Conservation (phyloP, 2,888 invertebrate species). For the Drosophila birchii region DNA sequence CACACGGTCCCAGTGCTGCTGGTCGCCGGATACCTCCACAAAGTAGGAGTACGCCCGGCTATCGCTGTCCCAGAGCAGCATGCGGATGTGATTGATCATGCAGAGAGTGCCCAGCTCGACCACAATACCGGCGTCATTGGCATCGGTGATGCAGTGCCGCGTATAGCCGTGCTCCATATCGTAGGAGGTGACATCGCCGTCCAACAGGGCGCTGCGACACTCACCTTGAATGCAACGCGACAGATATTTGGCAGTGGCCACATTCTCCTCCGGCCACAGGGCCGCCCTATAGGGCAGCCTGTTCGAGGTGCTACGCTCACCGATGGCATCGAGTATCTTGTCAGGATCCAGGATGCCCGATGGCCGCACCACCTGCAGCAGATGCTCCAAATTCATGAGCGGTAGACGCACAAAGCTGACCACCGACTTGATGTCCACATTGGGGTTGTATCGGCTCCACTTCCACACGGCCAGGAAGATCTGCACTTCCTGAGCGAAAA, state of each 20-base stretch:
- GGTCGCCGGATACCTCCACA: conserved; percentile 95
- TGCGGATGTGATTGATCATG: conserved; percentile 96
- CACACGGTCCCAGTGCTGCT: conserved; percentile 96
- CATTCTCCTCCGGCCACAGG: conserved; percentile 94
- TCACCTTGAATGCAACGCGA: conserved; percentile 96
- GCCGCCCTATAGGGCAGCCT: conserved; percentile 94
- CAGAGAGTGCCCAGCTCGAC: conserved; percentile 93
- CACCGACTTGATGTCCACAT: conserved; percentile 85
- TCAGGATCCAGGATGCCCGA: conserved; percentile 95
- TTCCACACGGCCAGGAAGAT: conserved; percentile 95
- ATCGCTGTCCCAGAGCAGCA: conserved; percentile 98
- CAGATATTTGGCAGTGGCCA: conserved; percentile 92
- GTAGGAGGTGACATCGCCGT: conserved; percentile 94
- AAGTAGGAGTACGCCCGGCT: conserved; percentile 87
- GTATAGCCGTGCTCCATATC: conserved; percentile 98
- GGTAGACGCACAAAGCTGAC: conserved; percentile 91
- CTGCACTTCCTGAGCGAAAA: conserved; percentile 97
- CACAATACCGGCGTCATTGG: conserved; percentile 90
- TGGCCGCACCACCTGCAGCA: conserved; percentile 94
- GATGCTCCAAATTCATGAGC: conserved; percentile 93
- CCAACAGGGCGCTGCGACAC: conserved; percentile 93
- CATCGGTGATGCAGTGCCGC: conserved; percentile 92
- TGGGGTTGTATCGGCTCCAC: conserved; percentile 93
- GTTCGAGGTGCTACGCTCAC: conserved; percentile 92
- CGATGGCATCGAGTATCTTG: conserved; percentile 96